These are phyloP conservation scores for Halocynthia roretzi DNA, from an alignment of 23 tunicate genomes.

Conservation along the genomic window DNA sequence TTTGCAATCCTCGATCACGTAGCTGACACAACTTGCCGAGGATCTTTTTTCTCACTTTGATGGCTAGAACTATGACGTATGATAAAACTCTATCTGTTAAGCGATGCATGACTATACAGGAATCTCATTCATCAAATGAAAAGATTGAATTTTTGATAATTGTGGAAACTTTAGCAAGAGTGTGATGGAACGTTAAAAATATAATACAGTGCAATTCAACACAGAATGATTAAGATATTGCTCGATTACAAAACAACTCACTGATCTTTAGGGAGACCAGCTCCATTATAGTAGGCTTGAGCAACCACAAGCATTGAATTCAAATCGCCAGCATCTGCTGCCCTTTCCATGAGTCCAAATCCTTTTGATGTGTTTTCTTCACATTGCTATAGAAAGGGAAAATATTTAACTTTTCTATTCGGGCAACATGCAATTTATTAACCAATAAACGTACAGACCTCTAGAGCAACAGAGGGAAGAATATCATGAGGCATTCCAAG, in stretches of 20 bases:
- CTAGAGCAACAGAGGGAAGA: slow-evolving; percentile 41
- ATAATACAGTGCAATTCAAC: too few species aligned
- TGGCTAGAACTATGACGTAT: too few species aligned
- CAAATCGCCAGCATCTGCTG: slow-evolving; percentile 82
- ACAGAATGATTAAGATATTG: too few species aligned
- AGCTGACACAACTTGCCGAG: too few species aligned
- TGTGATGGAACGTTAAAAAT: too few species aligned
- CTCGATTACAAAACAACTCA: slow-evolving; percentile 27
- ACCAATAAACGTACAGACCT: slow-evolving; percentile 24
- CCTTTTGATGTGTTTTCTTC: slow-evolving; percentile 69
- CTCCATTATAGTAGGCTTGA: slow-evolving; percentile 65
- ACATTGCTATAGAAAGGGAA: slow-evolving; percentile 20
- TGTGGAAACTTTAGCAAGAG: too few species aligned
- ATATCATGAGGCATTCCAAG: slow-evolving; percentile 91
- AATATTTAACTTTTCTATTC: not conserved
- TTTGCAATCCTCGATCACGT: too few species aligned
- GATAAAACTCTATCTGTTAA: too few species aligned
- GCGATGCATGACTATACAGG: too few species aligned
- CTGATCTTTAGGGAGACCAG: slow-evolving; percentile 69
- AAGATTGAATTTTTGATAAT: too few species aligned
- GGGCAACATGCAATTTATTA: not conserved
- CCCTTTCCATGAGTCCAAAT: slow-evolving; percentile 57
- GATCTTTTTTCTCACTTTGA: too few species aligned
- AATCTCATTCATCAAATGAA: too few species aligned
- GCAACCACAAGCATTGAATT: slow-evolving; percentile 71